Conservation (phyloP, 2,113 vertebrate genomes). For the Leptocoma aspasia region DNA sequence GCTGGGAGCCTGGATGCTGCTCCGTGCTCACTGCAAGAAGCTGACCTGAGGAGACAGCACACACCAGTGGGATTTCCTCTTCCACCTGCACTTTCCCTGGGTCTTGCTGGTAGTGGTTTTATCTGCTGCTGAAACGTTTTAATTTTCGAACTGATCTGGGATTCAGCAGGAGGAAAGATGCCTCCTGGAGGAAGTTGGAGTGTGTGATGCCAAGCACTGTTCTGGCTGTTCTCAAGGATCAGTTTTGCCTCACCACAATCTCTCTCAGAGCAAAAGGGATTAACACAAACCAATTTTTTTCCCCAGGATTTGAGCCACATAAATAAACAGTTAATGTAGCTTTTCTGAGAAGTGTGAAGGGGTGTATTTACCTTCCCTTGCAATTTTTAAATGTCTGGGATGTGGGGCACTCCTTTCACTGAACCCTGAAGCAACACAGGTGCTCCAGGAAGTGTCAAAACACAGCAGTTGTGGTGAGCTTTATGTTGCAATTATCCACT, state of each 20-base stretch:
- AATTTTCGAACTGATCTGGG: background rate
- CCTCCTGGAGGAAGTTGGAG: background rate
- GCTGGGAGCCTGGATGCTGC: background rate
- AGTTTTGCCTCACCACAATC: background rate
- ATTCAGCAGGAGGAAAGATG: background rate
- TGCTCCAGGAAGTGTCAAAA: background rate
- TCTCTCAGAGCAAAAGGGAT: background rate
- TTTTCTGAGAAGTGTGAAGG: background rate
- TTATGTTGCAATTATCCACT: background rate
- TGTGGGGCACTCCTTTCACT: background rate
- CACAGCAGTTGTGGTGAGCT: background rate
- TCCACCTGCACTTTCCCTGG: background rate
- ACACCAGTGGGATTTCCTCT: background rate
- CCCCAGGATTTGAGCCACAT: background rate
- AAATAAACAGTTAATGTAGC: background rate
- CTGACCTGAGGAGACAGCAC: background rate
- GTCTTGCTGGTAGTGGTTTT: background rate
- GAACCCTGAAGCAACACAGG: background rate
- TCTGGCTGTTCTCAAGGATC: background rate
- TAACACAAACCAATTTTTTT: background rate
- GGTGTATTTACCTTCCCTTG: background rate
- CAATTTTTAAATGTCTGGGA: background rate
- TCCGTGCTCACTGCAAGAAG: background rate
- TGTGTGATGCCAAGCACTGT: fast-evolving
- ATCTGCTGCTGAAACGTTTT: background rate